Conservation (phyloP, 2,113 vertebrate species). For the Trematocara variabile region DNA sequence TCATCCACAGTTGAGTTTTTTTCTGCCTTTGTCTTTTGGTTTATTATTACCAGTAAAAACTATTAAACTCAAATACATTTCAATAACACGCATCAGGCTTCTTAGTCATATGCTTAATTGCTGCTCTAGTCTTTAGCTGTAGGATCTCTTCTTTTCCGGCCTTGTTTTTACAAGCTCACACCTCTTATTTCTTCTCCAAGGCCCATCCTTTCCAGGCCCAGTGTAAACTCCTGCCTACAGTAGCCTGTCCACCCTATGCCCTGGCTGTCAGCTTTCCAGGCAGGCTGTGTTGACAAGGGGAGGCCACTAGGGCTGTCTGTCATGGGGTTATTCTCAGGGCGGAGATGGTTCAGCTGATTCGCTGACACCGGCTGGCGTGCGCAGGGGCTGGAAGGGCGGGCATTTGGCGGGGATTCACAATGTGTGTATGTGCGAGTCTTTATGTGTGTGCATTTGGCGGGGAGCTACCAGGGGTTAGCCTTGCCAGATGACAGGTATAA, state of each 20-base stretch:
- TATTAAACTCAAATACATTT: background rate
- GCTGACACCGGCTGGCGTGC: constrained; percentile 67
- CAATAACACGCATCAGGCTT: background rate
- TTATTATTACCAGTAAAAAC: background rate
- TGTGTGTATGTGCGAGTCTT: constrained; percentile 16
- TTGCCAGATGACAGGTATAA: constrained; percentile 72
- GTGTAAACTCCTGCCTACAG: constrained; percentile 41
- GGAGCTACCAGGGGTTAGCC: constrained; percentile 70
- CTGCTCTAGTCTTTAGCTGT: background rate
- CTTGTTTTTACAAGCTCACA: background rate
- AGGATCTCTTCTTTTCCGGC: background rate
- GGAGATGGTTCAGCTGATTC: constrained; percentile 77
- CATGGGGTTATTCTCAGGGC: constrained; percentile 73
- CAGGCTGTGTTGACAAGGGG: constrained; percentile 71
- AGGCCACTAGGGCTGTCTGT: constrained; percentile 78
- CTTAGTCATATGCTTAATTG: background rate
- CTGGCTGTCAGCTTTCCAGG: constrained; percentile 75
- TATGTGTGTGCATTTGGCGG: constrained; percentile 61
- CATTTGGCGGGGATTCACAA: constrained; percentile 57
- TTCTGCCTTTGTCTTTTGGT: background rate
- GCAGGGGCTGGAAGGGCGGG: constrained; percentile 64
- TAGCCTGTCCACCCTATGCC: constrained; percentile 67
- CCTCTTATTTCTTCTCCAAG: background rate
- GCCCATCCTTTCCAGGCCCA: constrained; percentile 41
- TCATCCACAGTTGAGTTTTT: background rate